These are phyloP conservation scores for Dinothrombium tinctorium DNA, from an alignment of 1,140 invertebrate genomes.

Conservation along the genomic window DNA sequence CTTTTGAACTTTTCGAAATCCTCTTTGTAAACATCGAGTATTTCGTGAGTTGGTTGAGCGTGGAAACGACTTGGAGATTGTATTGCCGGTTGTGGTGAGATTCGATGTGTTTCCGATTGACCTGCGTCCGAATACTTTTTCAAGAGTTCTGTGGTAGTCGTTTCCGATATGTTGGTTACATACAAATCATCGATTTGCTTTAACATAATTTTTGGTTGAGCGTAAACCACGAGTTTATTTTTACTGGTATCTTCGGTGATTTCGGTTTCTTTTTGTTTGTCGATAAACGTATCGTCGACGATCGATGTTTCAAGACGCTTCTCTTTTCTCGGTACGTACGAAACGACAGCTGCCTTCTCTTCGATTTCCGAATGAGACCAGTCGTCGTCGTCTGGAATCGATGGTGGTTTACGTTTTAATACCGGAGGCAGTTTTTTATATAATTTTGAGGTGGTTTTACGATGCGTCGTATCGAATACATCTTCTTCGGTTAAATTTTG, in stretches of 20 bases:
- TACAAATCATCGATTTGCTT: slow-evolving; percentile 69
- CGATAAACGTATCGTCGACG: slow-evolving; percentile 6
- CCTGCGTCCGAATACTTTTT: neutral
- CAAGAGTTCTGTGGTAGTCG: slow-evolving; percentile 37
- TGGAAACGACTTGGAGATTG: neutral
- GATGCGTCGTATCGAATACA: slow-evolving; percentile 5
- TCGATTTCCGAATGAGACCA: slow-evolving; percentile 16
- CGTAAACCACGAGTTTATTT: neutral
- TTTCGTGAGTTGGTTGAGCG: neutral
- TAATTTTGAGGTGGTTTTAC: neutral
- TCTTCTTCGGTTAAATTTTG: slow-evolving; percentile 14
- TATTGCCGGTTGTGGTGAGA: neutral
- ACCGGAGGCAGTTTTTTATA: slow-evolving; percentile 6
- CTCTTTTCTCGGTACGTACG: neutral
- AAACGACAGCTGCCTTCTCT: slow-evolving; percentile 8
- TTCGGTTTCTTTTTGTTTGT: neutral
- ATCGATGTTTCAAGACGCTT: neutral
- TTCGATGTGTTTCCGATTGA: neutral
- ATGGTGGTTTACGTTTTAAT: slow-evolving; percentile 10
- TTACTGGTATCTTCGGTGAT: slow-evolving; percentile 1
- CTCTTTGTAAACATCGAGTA: too few relatives aligned
- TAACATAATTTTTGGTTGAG: slow-evolving; percentile 37
- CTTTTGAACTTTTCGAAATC: too few relatives aligned
- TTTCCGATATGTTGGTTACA: slow-evolving; percentile 63
- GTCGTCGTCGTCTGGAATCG: slow-evolving; percentile 19